Conservation (phyloP, 2,113 vertebrate species). For the Serilophus lunatus region DNA sequence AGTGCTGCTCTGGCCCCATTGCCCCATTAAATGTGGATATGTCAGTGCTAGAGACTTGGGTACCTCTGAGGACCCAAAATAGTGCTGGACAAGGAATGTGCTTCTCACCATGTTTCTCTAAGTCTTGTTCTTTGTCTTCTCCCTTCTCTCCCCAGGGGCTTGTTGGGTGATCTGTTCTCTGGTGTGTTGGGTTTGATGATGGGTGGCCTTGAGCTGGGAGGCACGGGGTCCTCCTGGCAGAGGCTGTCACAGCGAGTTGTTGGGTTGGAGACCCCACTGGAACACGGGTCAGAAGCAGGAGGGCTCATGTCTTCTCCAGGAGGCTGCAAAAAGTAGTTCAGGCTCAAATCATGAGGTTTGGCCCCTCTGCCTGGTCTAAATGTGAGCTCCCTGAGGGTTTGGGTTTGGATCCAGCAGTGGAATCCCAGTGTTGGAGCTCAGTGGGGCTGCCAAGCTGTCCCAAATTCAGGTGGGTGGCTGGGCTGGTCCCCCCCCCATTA, state of each 20-base stretch:
- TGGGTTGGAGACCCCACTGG: neutral
- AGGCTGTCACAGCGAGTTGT: neutral
- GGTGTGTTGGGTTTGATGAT: fast-evolving
- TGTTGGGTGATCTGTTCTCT: neutral
- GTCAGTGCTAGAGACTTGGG: neutral
- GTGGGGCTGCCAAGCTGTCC: neutral
- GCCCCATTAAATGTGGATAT: neutral
- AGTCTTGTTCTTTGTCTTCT: neutral
- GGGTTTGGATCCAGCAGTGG: neutral
- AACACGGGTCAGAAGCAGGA: neutral
- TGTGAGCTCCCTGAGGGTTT: neutral
- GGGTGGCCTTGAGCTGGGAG: neutral
- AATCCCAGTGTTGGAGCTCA: fast-evolving
- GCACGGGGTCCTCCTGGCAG: fast-evolving
- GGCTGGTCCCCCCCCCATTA: neutral
- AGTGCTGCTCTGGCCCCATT: neutral
- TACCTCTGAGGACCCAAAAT: neutral
- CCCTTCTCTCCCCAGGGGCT: neutral
- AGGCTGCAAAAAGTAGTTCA: neutral
- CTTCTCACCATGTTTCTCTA: neutral
- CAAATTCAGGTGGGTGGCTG: neutral
- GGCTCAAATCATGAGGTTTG: neutral
- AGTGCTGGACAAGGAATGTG: neutral
- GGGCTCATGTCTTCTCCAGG: neutral
- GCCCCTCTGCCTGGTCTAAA: neutral